Base-by-base conservation (phyloP, 2,888 invertebrate species). In the Lypha dubia region DNA sequence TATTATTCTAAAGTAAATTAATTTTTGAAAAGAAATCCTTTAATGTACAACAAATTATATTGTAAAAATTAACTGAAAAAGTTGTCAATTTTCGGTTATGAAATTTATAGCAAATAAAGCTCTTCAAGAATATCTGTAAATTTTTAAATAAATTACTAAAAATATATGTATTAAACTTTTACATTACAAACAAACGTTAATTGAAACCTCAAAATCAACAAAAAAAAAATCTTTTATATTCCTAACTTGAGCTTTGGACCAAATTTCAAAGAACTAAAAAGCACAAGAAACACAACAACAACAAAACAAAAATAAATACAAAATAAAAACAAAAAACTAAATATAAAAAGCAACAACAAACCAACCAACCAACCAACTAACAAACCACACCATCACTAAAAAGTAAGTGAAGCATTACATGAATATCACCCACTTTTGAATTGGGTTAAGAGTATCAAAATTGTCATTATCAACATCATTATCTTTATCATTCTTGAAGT, bases 361-460 rank as follows among this genome's bases (percentile, higher is more conserved):
- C 38, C 1, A 68, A 62, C 28, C n/a, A 44, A 62, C 1, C 9
- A 38, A 38, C 51, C 38, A 74, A 46, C 41, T 1, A 63, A 58
- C 38, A 74, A 46, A 28, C 22, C 62, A 70, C 46, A 70, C 49
- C 67, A 77, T 76, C 71, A 81, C 74, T 60, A 63, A 81, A 63
- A 79, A 77, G 84, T 84, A 74, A 84, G 84, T 62, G 58, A 63
- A 81, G 67, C 60, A 77, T 62, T 35, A 13, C 13, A 56, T 63
- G 15, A 65, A 56, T 53, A 53, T 60, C 44, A 73, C 15, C 65
- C 51, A 60, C 62, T 77, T 77, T 51, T 38, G 7, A 84, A 74
- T 74, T 81, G 68, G 81, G 77, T 74, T 79, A 84, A 79, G 81
- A 65, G 70, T 24, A 24, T 49, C n/a, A 53, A 77, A 79, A 75